Evolutionary conservation across 1,140 invertebrate species (phyloP), one percentile per base, ranked within the genome.

Genomic region (Metaphire vulgaris): DNA sequence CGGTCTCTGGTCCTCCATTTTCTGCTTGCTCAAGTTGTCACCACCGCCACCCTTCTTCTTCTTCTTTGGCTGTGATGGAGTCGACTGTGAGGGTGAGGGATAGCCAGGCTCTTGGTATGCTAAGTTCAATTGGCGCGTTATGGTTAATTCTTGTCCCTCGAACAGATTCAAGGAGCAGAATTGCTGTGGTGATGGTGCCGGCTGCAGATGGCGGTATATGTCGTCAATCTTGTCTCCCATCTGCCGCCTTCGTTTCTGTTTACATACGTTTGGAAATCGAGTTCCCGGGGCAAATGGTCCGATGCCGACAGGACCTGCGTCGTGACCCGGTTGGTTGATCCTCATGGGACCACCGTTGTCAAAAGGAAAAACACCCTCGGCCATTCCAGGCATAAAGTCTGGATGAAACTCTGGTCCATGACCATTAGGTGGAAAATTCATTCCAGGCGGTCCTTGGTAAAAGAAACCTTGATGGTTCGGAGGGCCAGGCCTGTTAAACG

Each of bases 151-250:
- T 89, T 97, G 95, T 68, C 94, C 94, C 89, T 97, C 94, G 87
- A 97, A 96, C 76, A 93, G 91, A 89, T 94, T 96, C 77, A 96
- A 89, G 88, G 96, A 97, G 81, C 94, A 93, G 84, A 97, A 96
- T 89, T 96, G 94, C 87, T 96, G 94, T 33, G 95, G 94, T 75
- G 95, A 96, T 77, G 95, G 95, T 79, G 96, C 94, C 67, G 94
- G 94, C 93, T 97, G 96, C 78, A 97, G 87, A 87, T 95, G 95
- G 81, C 84, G 85, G 76, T 83, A 85, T 30, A 85, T 76, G 78
- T 85, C 84, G 32, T 84, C 83, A 30, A 83, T 79, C 66, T 84
- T 83, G 15, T 82, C 83, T 26, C 83, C 77, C 21, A 34, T 34
- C 41, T 32, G 26, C 15, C 77, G 79, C 79, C 84, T 84, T 64